Evolutionary conservation across 2,113 vertebrate species (phyloP).

Genomic region (Eulemur rufifrons): DNA sequence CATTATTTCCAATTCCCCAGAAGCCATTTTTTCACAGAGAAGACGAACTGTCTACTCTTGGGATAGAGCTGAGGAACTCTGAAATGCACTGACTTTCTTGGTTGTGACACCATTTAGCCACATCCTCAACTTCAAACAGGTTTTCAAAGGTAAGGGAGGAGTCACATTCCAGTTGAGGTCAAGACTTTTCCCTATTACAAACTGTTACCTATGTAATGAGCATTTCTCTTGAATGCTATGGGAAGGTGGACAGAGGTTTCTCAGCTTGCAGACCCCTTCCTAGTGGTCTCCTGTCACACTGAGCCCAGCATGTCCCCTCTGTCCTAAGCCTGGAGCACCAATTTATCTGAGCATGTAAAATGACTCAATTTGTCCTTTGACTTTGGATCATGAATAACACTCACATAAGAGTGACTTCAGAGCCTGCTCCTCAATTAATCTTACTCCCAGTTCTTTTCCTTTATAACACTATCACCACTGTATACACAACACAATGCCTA

Average conservation of each 20-base stretch:
- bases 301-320: not conserved
- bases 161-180: not conserved
- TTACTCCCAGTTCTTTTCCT: not conserved
- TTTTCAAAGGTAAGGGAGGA: not conserved
- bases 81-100: conserved; percentile 31
- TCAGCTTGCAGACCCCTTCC: not conserved
- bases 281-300: not conserved
- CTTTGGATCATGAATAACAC: not conserved
- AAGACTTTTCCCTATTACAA: not conserved
- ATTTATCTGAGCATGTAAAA: not conserved
- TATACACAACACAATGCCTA: not conserved
- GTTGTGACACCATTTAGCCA: conserved; percentile 23
- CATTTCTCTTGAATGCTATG: not conserved
- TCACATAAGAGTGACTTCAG: not conserved
- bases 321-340: not conserved
- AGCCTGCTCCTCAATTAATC: not conserved
- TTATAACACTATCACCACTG: not conserved
- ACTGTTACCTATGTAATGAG: not conserved
- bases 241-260: not conserved
- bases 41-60: not conserved
- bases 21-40: not conserved
- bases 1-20: not conserved
- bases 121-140: conserved; percentile 54
- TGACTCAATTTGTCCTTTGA: not conserved
- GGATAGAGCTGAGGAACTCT: not conserved